Evolutionary conservation across 2,113 vertebrate species (phyloP), one percentile per base, ranked within the genome.

Genomic region (Barbus barbus): DNA sequence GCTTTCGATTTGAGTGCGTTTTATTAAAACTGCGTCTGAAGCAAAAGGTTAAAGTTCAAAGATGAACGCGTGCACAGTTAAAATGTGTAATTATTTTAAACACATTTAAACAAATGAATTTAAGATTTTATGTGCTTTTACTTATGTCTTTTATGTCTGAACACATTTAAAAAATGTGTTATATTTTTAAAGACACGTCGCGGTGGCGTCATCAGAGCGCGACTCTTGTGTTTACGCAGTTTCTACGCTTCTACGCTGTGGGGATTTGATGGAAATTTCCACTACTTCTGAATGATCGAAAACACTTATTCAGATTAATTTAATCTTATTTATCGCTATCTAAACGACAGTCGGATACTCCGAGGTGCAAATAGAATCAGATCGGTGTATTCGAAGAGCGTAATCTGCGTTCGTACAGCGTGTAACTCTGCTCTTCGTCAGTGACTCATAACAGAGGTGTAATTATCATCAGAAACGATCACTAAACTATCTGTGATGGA

Each of bases 151-250:
- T 51, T 1, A 2, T 73, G 12, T n/a, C 24, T 6, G 2, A n/a
- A 18, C 16, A 2, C 18, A 1, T 84, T 78, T 9, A 22, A 72
- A n/a, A 65, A 48, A 9, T 53, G 4, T 3, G 11, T 24, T 9
- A 51, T 56, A 24, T 38, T 22, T 33, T 24, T 75, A 16, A 61
- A 56, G 4, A 31, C 5, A 1, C 13, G 11, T 26, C 20, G 14
- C 9, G 7, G 75, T 79, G 63, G 88, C 89, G 92, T 89, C 91
- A 90, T 92, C 93, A 93, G 73, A 87, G 79, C 84, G 95, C 94
- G 94, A 90, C 91, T 92, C 87, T 44, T 6, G 61, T 82, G 84
- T 85, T 86, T 94, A 88, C 75, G 75, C 75, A 78, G 75, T 78
- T 77, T 7, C 5, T 22, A 18, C 93, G 93, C 83, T 77, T 7